phyloP scores from a whole-genome alignment of 1,140 invertebrate genomes.

The Laupala kohalensis region DNA sequence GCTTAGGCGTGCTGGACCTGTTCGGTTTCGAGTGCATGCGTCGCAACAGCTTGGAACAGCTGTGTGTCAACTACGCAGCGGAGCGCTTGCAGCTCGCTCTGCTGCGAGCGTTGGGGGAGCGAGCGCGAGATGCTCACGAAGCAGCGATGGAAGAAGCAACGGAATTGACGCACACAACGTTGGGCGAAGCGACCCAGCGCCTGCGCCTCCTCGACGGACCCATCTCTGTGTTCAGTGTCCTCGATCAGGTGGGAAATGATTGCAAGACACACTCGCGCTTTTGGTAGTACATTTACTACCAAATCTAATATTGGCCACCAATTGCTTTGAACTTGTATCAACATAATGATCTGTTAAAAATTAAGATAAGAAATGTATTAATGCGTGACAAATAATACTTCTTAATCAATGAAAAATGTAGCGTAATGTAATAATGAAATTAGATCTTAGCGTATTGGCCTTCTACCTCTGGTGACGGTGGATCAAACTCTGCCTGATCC shows the following conservation, averaged over 20 bases:
- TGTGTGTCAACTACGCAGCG: constrained; percentile 64
- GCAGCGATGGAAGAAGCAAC: not conserved
- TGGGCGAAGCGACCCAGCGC: constrained; percentile 25
- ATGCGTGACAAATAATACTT: too few species aligned
- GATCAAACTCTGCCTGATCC: too few species aligned
- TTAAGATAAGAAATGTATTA: too few species aligned
- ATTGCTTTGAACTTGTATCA: too few species aligned
- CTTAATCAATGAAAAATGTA: too few species aligned
- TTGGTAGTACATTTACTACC: too few species aligned
- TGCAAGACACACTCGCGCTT: too few species aligned
- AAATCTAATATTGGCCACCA: too few species aligned
- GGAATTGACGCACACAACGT: constrained; percentile 28
- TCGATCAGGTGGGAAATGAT: not conserved
- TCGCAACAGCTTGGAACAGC: constrained; percentile 57
- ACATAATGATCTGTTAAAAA: too few species aligned
- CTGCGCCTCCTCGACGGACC: constrained; percentile 29
- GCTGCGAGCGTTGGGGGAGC: constrained; percentile 38
- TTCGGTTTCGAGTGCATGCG: constrained; percentile 67
- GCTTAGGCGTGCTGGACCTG: constrained; percentile 44
- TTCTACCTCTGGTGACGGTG: too few species aligned
- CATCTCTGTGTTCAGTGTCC: constrained; percentile 24
- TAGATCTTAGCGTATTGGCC: too few species aligned
- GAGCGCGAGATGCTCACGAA: constrained; percentile 42
- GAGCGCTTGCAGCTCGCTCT: constrained; percentile 52
- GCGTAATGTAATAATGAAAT: too few species aligned